A percentile compares a stretch with the other conserved stretches of the same genome.
Evolutionary conservation across 2,797 vertebrate genomes (phyloP).

Genomic region (Molossus molossus): DNA sequence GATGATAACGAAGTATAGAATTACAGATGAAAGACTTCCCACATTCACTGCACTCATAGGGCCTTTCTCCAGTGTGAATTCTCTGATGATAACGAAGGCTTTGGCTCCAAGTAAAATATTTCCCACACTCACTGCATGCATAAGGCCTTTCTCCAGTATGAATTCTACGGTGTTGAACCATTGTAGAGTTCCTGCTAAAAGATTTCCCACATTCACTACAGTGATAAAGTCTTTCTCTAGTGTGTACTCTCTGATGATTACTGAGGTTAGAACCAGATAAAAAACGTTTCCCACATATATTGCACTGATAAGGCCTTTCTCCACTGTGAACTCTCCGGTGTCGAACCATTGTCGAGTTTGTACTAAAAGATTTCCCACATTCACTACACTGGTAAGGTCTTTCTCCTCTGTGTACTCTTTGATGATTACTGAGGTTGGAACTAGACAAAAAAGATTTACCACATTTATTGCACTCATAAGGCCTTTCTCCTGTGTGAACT

Average conservation of each 20-base stretch:
- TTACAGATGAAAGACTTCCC: too few relatives aligned
- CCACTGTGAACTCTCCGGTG: slow-evolving; percentile 57
- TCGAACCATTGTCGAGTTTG: neutral
- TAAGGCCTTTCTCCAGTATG: slow-evolving; percentile 61
- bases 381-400: slow-evolving; percentile 24
- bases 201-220: slow-evolving; percentile 64
- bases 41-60: neutral
- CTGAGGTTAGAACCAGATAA: neutral
- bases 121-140: slow-evolving; percentile 22
- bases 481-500: slow-evolving; percentile 73
- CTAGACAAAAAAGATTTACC: slow-evolving; percentile 46
- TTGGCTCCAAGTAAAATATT: neutral
- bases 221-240: slow-evolving; percentile 42
- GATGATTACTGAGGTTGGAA: neutral
- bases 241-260: slow-evolving; percentile 61
- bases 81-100: neutral
- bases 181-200: neutral
- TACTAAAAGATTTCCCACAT: slow-evolving; percentile 63
- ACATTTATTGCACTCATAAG: slow-evolving; percentile 70
- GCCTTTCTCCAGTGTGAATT: neutral
- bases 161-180: slow-evolving; percentile 21
- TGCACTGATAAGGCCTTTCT: slow-evolving; percentile 50
- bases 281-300: slow-evolving; percentile 37
- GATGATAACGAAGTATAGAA: too few relatives aligned
- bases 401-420: slow-evolving; percentile 65